Base-by-base conservation (phyloP, 2,888 invertebrate species). In the Dolomedes plantarius region DNA sequence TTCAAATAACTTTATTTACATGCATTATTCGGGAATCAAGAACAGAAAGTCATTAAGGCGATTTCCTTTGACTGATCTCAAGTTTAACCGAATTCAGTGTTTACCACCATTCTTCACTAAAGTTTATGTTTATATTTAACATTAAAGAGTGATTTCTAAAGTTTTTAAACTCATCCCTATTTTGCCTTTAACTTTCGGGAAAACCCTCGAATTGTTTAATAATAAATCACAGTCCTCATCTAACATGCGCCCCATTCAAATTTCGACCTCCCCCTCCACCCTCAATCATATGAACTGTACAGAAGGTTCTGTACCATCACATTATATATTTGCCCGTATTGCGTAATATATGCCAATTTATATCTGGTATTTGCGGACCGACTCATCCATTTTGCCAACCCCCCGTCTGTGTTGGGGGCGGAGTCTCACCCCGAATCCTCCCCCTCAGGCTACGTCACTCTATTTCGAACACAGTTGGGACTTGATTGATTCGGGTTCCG, bases 321-420 rank as follows among this genome's bases (percentile, higher is more conserved):
- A 56, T 56, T 56, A 56, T 56, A 56, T 56, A 56, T 56, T 56
- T 56, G 19, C 56, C 56, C 56, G 56, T 56, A 56, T 56, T 56
- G 56, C 56, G 56, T 56, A 56, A 56, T 56, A 56, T 56, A 56
- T 56, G 56, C 56, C 56, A 56, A 56, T 56, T 56, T 56, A 56
- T 56, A 56, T 56, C 56, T 56, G 5, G 56, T 56, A 56, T 56
- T 56, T 56, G 56, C 56, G 5, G 23, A 56, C 56, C 56, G 23
- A 56, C 56, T 56, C 56, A 56, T 56, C 56, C n/a, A 56, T 56
- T 56, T 56, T 56, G 23, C 23, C 46, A 46, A n/a, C 46, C 46
- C 19, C 56, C 56, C 19, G 56, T 23, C 56, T n/a, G 19, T 23
- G 16, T 56, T 16, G 56, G 16, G 56, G 56, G 56, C 56, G 56